Base-by-base conservation (phyloP, 2,888 invertebrate species). In the Aporophyla nigra region DNA sequence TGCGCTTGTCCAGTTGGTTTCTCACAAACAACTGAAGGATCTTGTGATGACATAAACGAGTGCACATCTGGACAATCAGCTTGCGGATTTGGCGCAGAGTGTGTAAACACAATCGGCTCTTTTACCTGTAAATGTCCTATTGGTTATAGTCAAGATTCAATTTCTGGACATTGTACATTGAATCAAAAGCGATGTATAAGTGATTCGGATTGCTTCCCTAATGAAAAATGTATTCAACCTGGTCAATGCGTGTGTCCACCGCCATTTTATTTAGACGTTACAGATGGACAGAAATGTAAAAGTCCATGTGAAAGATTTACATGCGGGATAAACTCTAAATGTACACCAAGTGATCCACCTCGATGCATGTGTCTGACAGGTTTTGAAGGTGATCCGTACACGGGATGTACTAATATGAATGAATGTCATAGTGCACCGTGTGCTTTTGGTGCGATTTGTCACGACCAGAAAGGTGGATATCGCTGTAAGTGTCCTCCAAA, bases 1-100 rank as follows among this genome's bases (percentile, higher is more conserved):
- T 99, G 99, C 90, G 99, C 99, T 69, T 99, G 99, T 92, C 99
- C 99, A 10, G 98, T 98, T 91, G 99, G 99, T 24, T 99, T 97
- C 92, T 97, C 97, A 76, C 98, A 98, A 40, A 97, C 97, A 75
- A 91, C 97, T 2, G 98, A 99, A 90, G 98, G 99, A 24, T 97
- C 98, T n/a, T 99, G 99, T 91, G 97, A 97, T 93, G 99, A 99
- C 93, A 97, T 98, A 66, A 97, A 99, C 91, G 99, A 99, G 94
- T 99, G 99, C 90, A 96, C 97, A 65, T 98, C 98, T 89, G 98
- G 98, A 10, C 97, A 97, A 83, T 97, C 98, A 80, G 97, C 98
- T 16, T 99, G 99, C 92, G 99, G 98, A 7, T 98, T 98, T 90
- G 99, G 98, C 24, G 99, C 99, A 0, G 98, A 98, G 93, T 99